A percentile compares a stretch with the other conserved stretches of the same genome.
phyloP scores from a whole-genome alignment of 2,797 vertebrate genomes.

The Sphenopsis melanotis region DNA sequence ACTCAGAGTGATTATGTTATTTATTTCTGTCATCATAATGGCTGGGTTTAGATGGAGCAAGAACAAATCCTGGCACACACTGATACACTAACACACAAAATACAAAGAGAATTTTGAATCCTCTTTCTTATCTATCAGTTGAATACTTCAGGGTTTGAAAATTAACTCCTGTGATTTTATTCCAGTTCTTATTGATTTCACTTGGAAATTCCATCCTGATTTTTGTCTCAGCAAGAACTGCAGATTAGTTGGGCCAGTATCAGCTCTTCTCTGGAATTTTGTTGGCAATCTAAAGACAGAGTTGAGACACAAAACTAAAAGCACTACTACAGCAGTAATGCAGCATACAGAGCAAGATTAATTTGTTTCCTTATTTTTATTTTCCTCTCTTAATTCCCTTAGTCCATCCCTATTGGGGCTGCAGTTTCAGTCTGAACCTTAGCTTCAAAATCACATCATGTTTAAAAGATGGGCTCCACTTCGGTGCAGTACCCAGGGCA shows the following conservation, averaged over 20 bases:
- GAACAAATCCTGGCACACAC: background rate
- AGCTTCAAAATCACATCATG: background rate
- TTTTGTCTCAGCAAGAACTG: background rate
- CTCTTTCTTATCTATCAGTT: background rate
- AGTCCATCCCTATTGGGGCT: background rate
- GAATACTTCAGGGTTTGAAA: background rate
- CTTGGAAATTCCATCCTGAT: background rate
- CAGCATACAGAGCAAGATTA: background rate
- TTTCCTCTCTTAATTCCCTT: background rate
- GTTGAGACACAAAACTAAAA: background rate
- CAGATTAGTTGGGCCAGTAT: background rate
- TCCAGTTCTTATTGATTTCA: background rate
- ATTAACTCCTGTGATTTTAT: background rate
- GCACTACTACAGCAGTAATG: background rate
- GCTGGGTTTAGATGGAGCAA: background rate
- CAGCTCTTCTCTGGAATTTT: background rate
- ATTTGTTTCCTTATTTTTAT: background rate
- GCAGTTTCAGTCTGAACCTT: background rate
- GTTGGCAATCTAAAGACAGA: background rate
- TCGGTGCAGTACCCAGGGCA: background rate
- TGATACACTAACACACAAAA: background rate
- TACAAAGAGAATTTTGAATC: background rate
- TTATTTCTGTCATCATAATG: background rate
- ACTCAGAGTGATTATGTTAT: background rate
- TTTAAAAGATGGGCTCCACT: background rate